phyloP scores from a whole-genome alignment of 2,797 vertebrate genomes.

The Cebuella pygmaea region DNA sequence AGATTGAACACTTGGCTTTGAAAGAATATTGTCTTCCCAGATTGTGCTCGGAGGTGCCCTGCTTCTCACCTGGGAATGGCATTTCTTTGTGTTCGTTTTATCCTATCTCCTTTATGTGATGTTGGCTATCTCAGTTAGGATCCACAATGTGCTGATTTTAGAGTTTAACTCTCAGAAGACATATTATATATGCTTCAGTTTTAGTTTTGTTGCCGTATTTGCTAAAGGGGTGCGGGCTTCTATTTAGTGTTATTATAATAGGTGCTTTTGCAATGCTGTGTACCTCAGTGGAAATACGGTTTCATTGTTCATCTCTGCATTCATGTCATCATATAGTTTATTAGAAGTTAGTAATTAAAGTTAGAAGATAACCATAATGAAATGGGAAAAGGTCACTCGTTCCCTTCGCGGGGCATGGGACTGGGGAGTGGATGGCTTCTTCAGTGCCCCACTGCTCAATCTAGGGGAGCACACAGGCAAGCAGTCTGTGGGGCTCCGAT shows the following conservation, averaged over 20 bases:
- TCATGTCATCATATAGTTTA: neutral
- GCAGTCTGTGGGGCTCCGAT: fast-evolving
- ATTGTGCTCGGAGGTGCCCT: neutral
- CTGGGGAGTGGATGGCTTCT: too few species aligned
- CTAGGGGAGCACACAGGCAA: too few species aligned
- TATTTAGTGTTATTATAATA: neutral
- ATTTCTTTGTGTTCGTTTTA: neutral
- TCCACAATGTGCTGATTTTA: neutral
- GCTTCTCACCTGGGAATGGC: neutral
- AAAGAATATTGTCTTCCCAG: neutral
- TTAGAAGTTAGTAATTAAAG: neutral
- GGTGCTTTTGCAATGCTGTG: neutral
- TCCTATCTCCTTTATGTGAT: neutral
- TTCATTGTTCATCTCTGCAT: neutral
- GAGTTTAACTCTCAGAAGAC: neutral
- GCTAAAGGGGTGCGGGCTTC: neutral
- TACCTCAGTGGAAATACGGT: neutral
- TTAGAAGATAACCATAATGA: neutral
- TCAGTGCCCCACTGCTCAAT: too few species aligned
- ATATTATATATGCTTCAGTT: neutral
- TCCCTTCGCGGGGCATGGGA: too few species aligned
- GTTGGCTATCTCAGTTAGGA: neutral
- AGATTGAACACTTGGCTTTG: neutral
- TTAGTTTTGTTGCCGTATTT: neutral
- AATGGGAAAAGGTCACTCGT: too few species aligned